Evolutionary conservation across 2,797 vertebrate genomes (phyloP).

Genomic region (Neopelma chrysocephalum): DNA sequence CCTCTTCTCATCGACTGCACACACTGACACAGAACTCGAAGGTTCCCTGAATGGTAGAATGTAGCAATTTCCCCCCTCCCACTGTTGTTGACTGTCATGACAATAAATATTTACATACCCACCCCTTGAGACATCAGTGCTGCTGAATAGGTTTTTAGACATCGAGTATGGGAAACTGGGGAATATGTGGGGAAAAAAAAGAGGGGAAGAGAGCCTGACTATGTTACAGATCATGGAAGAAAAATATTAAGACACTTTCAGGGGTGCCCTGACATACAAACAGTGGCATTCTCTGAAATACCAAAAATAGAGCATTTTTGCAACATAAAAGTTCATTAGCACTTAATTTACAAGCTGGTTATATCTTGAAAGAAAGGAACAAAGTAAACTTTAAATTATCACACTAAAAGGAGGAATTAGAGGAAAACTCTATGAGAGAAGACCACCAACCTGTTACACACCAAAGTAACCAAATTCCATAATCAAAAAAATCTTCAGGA

Average conservation of each 20-base stretch:
- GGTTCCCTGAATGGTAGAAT: conserved; percentile 51
- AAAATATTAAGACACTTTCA: background rate
- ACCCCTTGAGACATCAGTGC: conserved; percentile 5
- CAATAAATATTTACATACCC: conserved; percentile 78
- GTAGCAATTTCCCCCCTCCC: conserved; percentile 58
- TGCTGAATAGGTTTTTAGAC: background rate
- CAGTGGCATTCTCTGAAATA: background rate
- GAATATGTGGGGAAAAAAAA: background rate
- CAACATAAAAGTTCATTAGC: background rate
- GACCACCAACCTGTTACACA: background rate
- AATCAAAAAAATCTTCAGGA: background rate
- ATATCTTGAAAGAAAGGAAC: background rate
- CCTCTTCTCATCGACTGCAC: conserved; percentile 13
- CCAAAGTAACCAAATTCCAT: background rate
- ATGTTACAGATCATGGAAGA: background rate
- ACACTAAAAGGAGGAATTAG: background rate
- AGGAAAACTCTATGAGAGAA: background rate
- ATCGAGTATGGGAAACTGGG: background rate
- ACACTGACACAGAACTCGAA: conserved; percentile 57
- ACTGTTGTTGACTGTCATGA: conserved; percentile 40
- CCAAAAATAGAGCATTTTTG: background rate
- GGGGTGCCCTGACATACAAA: background rate
- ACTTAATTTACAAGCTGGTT: background rate
- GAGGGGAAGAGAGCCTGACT: background rate
- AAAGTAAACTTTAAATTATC: background rate